Base-by-base conservation (phyloP, 2,888 invertebrate genomes). In the Phyllotreta cruciferae region DNA sequence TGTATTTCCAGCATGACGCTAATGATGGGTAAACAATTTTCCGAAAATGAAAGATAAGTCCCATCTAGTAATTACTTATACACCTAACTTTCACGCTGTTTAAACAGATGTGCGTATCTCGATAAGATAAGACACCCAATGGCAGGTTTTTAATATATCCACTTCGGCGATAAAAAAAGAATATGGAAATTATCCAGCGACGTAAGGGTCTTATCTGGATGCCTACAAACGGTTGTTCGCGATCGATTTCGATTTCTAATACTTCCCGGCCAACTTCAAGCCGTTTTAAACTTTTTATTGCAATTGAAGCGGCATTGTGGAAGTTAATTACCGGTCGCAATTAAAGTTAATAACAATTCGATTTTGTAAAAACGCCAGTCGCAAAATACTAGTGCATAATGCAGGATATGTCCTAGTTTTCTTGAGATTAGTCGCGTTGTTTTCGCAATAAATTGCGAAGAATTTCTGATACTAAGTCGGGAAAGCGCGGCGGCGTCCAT, bases 111-210 rank as follows among this genome's bases (percentile, higher is more conserved):
- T 73, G 67, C 64, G 71, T 72, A 64, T 60, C 58, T 66, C 58
- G 75, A 75, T 75, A 73, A 75, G 75, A 75, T 75, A 74, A 74
- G 74, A 68, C 72, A 74, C 67, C 67, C 71, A 75, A 75, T 75
- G 74, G 74, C 72, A 68, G 60, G 60, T 53, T 70, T 70, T 63
- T 70, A 72, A 75, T 74, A 72, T 73, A 71, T 68, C 71, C 71
- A 73, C 72, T 74, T 73, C 6, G 61, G 70, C 70, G 74, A 74
- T 74, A 73, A 74, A 73, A 72, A 24, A 24, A 24, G 73, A 73
- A 73, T 74, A 74, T 70, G 70, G 69, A 74, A 72, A 73, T 71
- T 72, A 67, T 70, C 67, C 72, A 68, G 68, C 60, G 56, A 11
- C 45, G 65, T 67, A 44, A 11, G 11, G 11, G 14, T 67, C 65